Conservation (phyloP, 64 coral and sea anemone species). For the Cladopsammia gracilis region DNA sequence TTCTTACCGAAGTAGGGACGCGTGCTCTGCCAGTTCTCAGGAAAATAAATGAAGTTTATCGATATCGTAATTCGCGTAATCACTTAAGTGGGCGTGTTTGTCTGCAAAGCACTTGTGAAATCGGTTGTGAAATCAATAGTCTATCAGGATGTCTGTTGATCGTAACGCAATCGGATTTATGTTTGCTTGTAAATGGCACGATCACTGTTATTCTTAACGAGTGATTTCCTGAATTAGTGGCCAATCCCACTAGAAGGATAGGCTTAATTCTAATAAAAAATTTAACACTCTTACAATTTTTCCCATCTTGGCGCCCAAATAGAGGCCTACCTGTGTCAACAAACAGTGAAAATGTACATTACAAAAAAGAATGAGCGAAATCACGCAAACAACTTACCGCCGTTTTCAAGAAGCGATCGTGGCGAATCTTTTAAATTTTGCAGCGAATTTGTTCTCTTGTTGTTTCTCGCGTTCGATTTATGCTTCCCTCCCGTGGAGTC, state of each 20-base stretch:
- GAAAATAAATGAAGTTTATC: conserved; percentile 1
- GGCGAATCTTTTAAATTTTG: conserved; percentile 32
- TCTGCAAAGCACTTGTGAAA: conserved; percentile 14
- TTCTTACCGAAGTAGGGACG: not conserved
- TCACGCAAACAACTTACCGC: conserved; percentile 33
- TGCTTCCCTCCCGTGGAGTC: conserved; percentile 21
- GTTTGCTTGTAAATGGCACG: not conserved
- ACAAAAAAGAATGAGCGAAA: not conserved
- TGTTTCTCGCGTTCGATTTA: not conserved
- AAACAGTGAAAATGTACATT: not conserved
- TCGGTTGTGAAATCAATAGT: conserved; percentile 47
- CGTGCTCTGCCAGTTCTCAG: not conserved
- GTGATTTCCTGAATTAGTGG: not conserved
- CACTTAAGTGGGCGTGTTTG: conserved; percentile 10
- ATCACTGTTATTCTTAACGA: not conserved
- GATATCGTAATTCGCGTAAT: not conserved
- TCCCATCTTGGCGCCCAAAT: not conserved
- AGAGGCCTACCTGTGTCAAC: not conserved
- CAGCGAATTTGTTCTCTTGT: conserved; percentile 7
- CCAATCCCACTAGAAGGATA: too few relatives aligned
- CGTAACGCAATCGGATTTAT: conserved; percentile 40
- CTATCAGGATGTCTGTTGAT: not conserved
- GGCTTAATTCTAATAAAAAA: not conserved
- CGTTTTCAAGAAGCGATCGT: conserved; percentile 20
- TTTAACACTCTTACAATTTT: not conserved